phyloP scores from a whole-genome alignment of 1,140 invertebrate species.

The Sycobia sp. region DNA sequence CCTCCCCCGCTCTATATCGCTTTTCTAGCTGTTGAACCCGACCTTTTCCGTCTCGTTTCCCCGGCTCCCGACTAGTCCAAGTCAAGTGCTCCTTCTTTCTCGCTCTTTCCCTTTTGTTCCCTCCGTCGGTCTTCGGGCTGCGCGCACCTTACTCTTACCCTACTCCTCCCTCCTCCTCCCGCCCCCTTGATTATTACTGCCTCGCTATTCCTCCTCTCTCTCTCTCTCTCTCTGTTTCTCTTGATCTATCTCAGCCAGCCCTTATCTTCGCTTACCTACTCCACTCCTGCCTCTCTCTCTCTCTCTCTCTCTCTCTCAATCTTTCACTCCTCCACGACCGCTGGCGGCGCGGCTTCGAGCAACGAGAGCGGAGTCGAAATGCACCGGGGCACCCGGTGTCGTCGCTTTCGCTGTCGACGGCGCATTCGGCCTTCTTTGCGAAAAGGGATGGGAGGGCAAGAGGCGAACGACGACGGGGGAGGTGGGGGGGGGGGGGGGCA shows the following conservation, averaged over 20 bases:
- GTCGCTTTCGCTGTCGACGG: slow-evolving; percentile 11
- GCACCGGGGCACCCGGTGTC: slow-evolving; percentile 23
- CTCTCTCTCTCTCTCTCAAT: slow-evolving; percentile 21
- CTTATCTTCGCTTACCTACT: no score
- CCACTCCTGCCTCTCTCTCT: slow-evolving; percentile 24
- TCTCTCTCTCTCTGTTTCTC: slow-evolving; percentile 7
- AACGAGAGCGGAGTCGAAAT: slow-evolving; percentile 11
- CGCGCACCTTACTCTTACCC: no score
- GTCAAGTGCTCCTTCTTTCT: no score
- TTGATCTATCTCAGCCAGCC: no score
- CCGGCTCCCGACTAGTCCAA: slow-evolving; percentile 11
- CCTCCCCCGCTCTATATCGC: not conserved
- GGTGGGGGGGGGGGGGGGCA: not conserved
- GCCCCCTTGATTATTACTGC: slow-evolving; percentile 14
- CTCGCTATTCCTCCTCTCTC: slow-evolving; percentile 14
- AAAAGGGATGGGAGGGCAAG: no score
- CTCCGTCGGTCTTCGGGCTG: slow-evolving; percentile 19
- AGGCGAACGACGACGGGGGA: no score
- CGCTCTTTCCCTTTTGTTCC: slow-evolving; percentile 8
- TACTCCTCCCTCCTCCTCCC: slow-evolving; percentile 11
- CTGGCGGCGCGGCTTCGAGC: not conserved
- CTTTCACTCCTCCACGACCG: slow-evolving; percentile 5
- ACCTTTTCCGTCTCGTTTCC: not conserved
- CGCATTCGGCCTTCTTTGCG: no score
- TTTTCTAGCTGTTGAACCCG: slow-evolving; percentile 9